phyloP scores from a whole-genome alignment of 2,797 vertebrate genomes.

The Centropyge bicolor region DNA sequence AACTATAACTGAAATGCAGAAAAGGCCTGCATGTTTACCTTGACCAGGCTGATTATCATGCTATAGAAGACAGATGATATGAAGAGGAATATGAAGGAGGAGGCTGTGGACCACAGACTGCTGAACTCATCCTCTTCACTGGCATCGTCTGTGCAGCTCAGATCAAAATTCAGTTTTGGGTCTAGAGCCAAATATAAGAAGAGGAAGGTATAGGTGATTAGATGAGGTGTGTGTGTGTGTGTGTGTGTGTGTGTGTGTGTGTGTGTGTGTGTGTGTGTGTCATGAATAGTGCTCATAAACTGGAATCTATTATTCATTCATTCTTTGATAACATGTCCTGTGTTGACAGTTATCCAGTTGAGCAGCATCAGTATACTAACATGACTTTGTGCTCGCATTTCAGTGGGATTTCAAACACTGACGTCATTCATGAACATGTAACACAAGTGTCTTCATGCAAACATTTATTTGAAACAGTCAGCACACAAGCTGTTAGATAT shows the following conservation, averaged over 20 bases:
- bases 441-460: conserved; percentile 50
- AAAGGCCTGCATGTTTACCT: conserved; percentile 62
- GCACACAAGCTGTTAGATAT: conserved; percentile 31
- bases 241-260: neutral
- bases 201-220: conserved; percentile 30
- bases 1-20: neutral
- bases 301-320: neutral
- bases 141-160: conserved; percentile 18
- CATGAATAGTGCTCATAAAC: neutral
- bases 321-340: neutral
- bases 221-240: neutral
- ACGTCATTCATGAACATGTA: conserved; percentile 25
- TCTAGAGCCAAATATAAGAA: neutral
- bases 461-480: conserved; percentile 58
- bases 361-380: neutral
- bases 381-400: neutral
- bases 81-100: conserved; percentile 76
- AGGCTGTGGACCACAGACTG: conserved; percentile 75
- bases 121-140: conserved; percentile 64
- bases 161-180: neutral
- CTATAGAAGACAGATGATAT: conserved; percentile 69
- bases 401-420: neutral
- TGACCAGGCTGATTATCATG: conserved; percentile 64
- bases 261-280: neutral
- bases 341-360: neutral